These are phyloP conservation scores for Orientallactaga sibirica DNA, from an alignment of 2,797 vertebrate species.

Conservation along the genomic window DNA sequence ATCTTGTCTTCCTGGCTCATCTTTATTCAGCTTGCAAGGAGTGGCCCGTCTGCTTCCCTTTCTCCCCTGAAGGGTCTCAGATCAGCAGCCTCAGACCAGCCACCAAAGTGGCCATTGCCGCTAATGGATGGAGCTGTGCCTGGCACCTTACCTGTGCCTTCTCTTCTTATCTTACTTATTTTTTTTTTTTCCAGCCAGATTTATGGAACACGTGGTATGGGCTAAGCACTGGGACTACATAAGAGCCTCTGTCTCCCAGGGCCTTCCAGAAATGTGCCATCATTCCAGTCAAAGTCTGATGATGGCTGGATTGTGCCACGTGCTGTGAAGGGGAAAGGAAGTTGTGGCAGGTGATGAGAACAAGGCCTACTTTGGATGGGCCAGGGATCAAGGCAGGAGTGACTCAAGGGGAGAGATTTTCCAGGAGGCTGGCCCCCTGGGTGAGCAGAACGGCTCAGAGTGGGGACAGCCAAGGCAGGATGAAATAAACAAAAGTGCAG, in stretches of 20 bases:
- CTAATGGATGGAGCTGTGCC: neutral
- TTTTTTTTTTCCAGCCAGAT: neutral
- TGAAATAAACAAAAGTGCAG: neutral
- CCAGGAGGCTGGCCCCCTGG: neutral
- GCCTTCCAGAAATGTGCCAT: neutral
- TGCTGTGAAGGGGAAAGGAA: neutral
- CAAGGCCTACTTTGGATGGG: neutral
- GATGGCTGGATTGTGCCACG: rapidly evolving
- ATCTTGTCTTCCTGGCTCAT: constrained; percentile 24
- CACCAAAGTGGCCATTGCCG: neutral
- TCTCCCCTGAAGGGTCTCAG: constrained; percentile 25
- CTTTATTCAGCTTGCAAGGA: neutral
- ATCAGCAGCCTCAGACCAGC: neutral
- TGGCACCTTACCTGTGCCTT: neutral
- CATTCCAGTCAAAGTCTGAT: rapidly evolving
- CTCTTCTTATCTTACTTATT: neutral
- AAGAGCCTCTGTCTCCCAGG: neutral
- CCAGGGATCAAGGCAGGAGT: neutral
- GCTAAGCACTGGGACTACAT: neutral
- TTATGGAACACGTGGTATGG: neutral
- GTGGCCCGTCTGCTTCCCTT: neutral
- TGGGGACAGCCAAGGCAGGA: neutral
- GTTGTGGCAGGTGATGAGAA: neutral
- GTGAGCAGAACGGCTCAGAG: neutral
- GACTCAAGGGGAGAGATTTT: neutral